Evolutionary conservation across 2,797 vertebrate genomes (phyloP), one percentile per base, ranked within the genome.

Genomic region (Bryconaethiops microstoma): DNA sequence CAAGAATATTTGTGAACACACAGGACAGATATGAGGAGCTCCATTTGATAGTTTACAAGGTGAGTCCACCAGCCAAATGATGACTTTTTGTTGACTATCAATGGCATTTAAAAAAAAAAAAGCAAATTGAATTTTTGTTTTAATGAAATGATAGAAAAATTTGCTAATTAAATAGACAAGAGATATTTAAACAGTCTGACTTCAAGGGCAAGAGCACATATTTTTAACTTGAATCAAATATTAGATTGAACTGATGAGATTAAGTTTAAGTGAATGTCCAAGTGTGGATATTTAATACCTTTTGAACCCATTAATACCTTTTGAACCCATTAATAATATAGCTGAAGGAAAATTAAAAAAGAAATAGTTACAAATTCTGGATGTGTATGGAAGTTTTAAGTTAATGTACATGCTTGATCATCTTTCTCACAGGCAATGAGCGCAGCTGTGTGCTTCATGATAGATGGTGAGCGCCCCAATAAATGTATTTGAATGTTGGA

Each of bases 31-130:
- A 96, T 0, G 97, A 99, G 90, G 98, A 99, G 85, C 96, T 99
- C 85, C 97, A 99, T 86, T 92, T 99, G 86, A 98, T 99, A 48
- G 98, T 99, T 81, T 99, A 99, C 90, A 99, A 99, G 96, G 98
- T 99, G 91, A 83, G 70, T 39, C 9, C 50, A 48, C n/a, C 10
- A 63, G 42, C 14, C 35, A 35, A 68, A 35, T 45, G 14, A 23
- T 23, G 9, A 3, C 40, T 39, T 65, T 65, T 39, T 1, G 59
- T 62, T 35, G 62, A 5, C 25, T 35, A 2, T 64, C 1, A 45
- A 45, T 45, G 42, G 42, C 42, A 45, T 7, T 1, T 16, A 64
- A 14, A 29, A 14, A 9, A 9, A 9, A 42, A 42, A 42, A 42
- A 5, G 9, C 42, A 42, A 42, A 42, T 2, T 7, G 1, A 7